phyloP scores from a whole-genome alignment of 2,797 vertebrate species.

The Benthosema pterotum region DNA sequence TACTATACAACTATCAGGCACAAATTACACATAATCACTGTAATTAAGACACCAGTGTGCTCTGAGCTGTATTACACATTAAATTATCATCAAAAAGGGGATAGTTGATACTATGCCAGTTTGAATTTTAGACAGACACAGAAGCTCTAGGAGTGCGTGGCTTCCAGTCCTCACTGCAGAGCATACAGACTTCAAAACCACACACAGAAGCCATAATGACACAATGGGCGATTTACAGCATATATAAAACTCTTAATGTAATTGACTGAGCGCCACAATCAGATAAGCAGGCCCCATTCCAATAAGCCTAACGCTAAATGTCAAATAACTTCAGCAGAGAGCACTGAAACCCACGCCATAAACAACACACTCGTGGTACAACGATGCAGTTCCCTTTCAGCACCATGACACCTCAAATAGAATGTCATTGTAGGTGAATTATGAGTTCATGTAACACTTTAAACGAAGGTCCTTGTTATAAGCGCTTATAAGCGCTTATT shows the following conservation, averaged over 20 bases:
- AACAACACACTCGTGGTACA: not conserved
- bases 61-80: conserved; percentile 3
- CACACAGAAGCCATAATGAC: conserved; percentile 57
- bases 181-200: conserved; percentile 20
- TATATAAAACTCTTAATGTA: conserved; percentile 69
- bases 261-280: conserved; percentile 67
- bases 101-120: too few relatives aligned
- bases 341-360: conserved; percentile 19
- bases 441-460: too few relatives aligned
- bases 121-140: too few relatives aligned
- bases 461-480: too few relatives aligned
- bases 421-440: too few relatives aligned
- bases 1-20: too few relatives aligned
- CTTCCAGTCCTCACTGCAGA: conserved; percentile 23
- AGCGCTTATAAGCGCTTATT: too few relatives aligned
- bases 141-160: conserved; percentile 15
- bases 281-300: conserved; percentile 66
- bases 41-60: not conserved
- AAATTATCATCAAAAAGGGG: conserved; percentile 13
- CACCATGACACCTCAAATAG: too few relatives aligned
- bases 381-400: too few relatives aligned
- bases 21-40: too few relatives aligned
- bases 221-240: conserved; percentile 64
- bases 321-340: conserved; percentile 51
- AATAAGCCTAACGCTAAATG: conserved; percentile 47